Evolutionary conservation across 2,113 vertebrate genomes (phyloP).

Genomic region (Pelecanus crispus): DNA sequence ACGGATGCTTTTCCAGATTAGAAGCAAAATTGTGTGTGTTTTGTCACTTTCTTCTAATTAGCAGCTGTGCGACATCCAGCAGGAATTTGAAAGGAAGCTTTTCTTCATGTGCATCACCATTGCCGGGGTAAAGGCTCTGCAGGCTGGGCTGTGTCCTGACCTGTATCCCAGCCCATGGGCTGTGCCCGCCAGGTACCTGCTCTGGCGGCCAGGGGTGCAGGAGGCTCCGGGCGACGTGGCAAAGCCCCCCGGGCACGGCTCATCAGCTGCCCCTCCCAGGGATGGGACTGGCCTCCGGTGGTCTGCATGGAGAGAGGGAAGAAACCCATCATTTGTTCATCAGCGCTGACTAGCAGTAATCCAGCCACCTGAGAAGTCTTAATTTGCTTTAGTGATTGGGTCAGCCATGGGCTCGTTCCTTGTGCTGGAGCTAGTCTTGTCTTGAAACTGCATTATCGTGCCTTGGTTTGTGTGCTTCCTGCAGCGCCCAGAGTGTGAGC

Average conservation of each 20-base stretch:
- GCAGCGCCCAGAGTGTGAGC: not conserved
- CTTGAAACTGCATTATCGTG: not conserved
- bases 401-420: not conserved
- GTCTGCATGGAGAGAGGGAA: not conserved
- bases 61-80: not conserved
- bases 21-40: conserved; percentile 1
- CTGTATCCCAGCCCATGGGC: not conserved
- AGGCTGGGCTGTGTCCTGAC: not conserved
- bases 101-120: not conserved
- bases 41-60: conserved; percentile 3
- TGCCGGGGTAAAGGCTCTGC: not conserved
- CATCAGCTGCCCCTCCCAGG: not conserved
- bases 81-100: not conserved
- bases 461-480: not conserved
- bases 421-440: not conserved
- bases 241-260: not conserved
- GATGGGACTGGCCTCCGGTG: not conserved
- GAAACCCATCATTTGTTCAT: not conserved
- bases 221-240: fast-evolving
- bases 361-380: not conserved
- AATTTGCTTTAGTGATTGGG: not conserved
- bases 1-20: not conserved
- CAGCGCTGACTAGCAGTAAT: not conserved
- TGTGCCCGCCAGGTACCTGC: not conserved
- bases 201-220: not conserved